Percentiles rank a stretch among this genome's conserved stretches.
These are phyloP conservation scores for Belonocnema kinseyi DNA, from an alignment of 1,140 invertebrate genomes.

Conservation along the genomic window DNA sequence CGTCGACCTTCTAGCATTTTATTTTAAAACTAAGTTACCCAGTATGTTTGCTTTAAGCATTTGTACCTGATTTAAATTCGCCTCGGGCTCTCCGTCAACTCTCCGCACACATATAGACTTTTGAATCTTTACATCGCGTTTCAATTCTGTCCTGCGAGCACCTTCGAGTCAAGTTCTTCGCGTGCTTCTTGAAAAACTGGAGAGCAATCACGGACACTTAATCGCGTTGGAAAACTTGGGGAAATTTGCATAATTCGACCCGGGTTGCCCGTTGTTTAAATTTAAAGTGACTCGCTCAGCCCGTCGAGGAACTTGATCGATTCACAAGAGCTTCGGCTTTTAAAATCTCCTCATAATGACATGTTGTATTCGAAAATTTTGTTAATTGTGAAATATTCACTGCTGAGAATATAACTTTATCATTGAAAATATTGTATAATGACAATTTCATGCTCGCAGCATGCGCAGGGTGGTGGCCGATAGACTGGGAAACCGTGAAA, in stretches of 20 bases:
- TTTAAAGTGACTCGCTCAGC: slow-evolving; percentile 16
- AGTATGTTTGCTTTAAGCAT: slow-evolving; percentile 63
- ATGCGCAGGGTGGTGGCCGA: no score
- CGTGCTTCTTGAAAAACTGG: slow-evolving; percentile 32
- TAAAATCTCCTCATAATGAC: no score
- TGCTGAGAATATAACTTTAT: no score
- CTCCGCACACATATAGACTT: slow-evolving; percentile 53
- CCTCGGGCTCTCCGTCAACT: slow-evolving; percentile 47
- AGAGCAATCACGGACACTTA: slow-evolving; percentile 32
- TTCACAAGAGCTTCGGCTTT: neutral
- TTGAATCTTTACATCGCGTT: slow-evolving; percentile 34
- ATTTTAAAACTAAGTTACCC: slow-evolving; percentile 60
- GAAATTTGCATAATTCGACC: slow-evolving; percentile 52
- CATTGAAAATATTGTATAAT: no score
- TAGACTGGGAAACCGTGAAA: no score
- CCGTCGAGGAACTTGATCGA: neutral
- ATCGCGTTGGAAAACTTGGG: slow-evolving; percentile 44
- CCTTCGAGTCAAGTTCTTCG: slow-evolving; percentile 26
- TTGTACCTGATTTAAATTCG: slow-evolving; percentile 68
- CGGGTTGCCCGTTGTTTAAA: slow-evolving; percentile 46
- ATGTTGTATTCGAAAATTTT: no score
- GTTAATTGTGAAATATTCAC: no score
- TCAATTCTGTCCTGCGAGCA: slow-evolving; percentile 34
- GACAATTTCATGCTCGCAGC: no score
- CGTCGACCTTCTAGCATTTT: slow-evolving; percentile 57